These are phyloP conservation scores for Acanthaster planci DNA, from an alignment of 35 echinoderm and acorn worm genomes.

Conservation along the genomic window DNA sequence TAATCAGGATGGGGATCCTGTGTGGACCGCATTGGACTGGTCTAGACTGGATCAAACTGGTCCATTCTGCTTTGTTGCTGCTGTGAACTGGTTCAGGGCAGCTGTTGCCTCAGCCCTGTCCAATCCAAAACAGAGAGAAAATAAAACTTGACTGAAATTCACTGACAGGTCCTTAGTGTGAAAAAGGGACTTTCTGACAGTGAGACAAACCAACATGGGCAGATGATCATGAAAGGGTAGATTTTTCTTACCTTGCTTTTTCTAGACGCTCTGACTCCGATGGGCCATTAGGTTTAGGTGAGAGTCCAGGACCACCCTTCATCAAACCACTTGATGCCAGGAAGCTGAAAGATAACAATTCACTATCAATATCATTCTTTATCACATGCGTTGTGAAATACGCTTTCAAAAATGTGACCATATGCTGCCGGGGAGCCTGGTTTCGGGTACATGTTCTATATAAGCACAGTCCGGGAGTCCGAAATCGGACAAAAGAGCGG, in stretches of 20 bases:
- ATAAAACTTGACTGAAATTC: neutral
- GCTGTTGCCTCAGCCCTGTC: slow-evolving; percentile 44
- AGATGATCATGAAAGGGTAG: neutral
- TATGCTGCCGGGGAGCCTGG: no score
- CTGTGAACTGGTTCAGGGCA: slow-evolving; percentile 43
- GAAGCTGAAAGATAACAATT: slow-evolving; percentile 1
- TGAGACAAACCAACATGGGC: neutral
- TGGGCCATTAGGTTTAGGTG: slow-evolving; percentile 41
- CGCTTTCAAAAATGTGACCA: no score
- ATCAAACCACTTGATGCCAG: slow-evolving; percentile 33
- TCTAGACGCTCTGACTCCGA: slow-evolving; percentile 20
- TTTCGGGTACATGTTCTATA: no score
- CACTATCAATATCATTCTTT: no score
- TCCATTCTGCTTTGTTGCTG: slow-evolving; percentile 40
- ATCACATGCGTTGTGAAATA: no score
- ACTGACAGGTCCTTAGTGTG: neutral
- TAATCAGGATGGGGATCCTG: slow-evolving; percentile 3
- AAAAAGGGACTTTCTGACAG: neutral
- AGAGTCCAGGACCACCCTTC: slow-evolving; percentile 8
- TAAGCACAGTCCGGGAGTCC: no score
- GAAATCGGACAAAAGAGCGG: no score
- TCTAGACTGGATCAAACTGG: slow-evolving; percentile 24
- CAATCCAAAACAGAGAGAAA: neutral
- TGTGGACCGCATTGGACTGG: neutral
- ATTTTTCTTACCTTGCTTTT: slow-evolving; percentile 37